phyloP scores from a whole-genome alignment of 2,797 vertebrate genomes.

The Sciurus carolinensis region DNA sequence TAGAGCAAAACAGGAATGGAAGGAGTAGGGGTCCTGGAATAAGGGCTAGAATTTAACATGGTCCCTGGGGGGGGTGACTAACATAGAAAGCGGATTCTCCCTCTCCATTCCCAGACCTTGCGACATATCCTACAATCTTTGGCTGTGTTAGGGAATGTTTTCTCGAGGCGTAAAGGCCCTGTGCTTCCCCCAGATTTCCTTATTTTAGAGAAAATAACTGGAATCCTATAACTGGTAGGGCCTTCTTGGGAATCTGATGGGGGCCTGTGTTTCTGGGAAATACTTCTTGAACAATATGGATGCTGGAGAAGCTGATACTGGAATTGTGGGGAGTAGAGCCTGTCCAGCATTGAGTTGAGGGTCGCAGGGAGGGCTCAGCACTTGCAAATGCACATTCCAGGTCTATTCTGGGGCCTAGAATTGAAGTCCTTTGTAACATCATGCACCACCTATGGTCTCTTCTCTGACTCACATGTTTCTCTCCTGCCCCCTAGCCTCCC shows the following conservation, averaged over 20 bases:
- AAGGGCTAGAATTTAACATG: background rate
- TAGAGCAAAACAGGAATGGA: background rate
- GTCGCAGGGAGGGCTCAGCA: background rate
- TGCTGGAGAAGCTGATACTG: constrained; percentile 8
- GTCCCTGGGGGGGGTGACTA: background rate
- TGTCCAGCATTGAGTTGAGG: background rate
- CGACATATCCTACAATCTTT: background rate
- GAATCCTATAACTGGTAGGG: background rate
- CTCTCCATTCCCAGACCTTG: background rate
- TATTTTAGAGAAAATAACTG: constrained; percentile 42
- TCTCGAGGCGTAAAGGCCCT: background rate
- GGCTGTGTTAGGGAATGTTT: background rate
- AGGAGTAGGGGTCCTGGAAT: background rate
- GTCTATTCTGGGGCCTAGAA: constrained; percentile 82
- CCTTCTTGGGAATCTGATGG: constrained; percentile 21
- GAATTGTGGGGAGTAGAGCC: background rate
- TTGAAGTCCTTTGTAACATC: constrained; percentile 78
- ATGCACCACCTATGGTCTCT: constrained; percentile 38
- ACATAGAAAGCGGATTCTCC: background rate
- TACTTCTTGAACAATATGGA: background rate
- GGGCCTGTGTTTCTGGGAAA: constrained; percentile 1
- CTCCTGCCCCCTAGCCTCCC: background rate
- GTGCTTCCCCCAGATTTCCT: constrained; percentile 15
- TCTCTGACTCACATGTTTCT: background rate
- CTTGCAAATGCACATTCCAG: background rate